Evolutionary conservation across 1,140 invertebrate genomes (phyloP), one percentile per base, ranked within the genome.

Genomic region (Hyles euphorbiae): DNA sequence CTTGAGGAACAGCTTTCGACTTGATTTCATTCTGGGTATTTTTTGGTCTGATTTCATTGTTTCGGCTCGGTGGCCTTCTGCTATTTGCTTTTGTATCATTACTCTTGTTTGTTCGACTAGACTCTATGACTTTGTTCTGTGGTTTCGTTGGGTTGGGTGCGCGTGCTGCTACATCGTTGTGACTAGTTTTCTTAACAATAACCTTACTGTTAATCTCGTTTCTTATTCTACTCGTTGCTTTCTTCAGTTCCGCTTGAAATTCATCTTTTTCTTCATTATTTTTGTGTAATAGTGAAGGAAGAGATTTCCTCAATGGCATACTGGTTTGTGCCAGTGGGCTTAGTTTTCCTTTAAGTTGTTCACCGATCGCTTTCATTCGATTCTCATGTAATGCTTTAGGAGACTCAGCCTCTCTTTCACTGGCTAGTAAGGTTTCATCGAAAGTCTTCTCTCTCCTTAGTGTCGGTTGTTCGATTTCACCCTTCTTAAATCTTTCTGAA

Each of bases 221-320:
- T 63, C 91, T 91, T 61, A 93, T 90, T 74, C 90, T 91, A 80
- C 89, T 89, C 49, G 93, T 93, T 32, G 91, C 92, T 74, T 93
- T 92, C 78, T 92, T 91, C 34, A 94, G 78, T 80, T 94, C 93
- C 33, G 90, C 90, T 83, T 93, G 91, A 83, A 94, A 94, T 81
- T 94, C 92, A 51, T 92, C 91, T 65, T 92, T 91, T 76, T 91
- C 91, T 76, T 92, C 87, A 76, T 91, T 92, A 68, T 90, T 88
- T 66, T 91, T 91, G 32, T 86, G 62, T 67, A 90, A 84, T 81
- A 90, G 83, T 65, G 89, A 83, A 70, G 89, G 90, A 83, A 89
- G 89, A 82, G 83, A 90, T 88, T 87, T 88, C 78, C 83, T 84
- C 61, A 88, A 74, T 69, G 82, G 82, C 66, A 82, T 74, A 54